Percentiles rank a stretch among this genome's conserved stretches.
Conservation (phyloP, 2,888 invertebrate genomes). For the Macaria liturata region DNA sequence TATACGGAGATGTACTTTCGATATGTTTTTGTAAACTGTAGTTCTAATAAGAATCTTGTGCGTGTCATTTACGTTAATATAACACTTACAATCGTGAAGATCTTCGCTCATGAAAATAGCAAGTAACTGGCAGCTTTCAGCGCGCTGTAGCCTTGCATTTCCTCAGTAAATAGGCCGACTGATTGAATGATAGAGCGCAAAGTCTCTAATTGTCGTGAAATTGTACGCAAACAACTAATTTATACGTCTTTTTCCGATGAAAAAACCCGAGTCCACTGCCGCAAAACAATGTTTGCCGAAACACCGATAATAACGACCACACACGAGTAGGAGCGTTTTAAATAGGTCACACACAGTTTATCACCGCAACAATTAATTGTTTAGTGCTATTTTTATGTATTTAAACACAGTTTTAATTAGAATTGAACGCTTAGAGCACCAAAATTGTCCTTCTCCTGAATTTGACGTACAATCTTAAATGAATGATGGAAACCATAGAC, state of each 20-base stretch:
- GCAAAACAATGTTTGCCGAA: constrained; percentile 31
- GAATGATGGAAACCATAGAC: too few species aligned
- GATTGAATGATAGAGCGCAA: constrained; percentile 12
- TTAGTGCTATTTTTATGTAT: constrained; percentile 28
- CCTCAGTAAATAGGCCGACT: constrained; percentile 7
- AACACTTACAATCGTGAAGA: constrained; percentile 25
- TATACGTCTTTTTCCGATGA: constrained; percentile 11
- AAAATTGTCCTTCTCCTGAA: constrained; percentile 49
- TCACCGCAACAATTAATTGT: constrained; percentile 28
- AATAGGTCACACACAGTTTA: constrained; percentile 25
- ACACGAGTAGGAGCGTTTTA: constrained; percentile 25
- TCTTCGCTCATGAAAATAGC: constrained; percentile 29
- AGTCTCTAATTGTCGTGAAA: constrained; percentile 24
- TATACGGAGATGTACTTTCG: neutral
- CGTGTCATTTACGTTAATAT: neutral
- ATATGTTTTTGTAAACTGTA: neutral
- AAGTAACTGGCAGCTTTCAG: constrained; percentile 8
- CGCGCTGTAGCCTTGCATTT: constrained; percentile 8
- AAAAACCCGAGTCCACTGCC: constrained; percentile 16
- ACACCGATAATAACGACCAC: constrained; percentile 20
- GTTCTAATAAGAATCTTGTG: constrained; percentile 16
- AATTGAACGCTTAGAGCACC: constrained; percentile 50
- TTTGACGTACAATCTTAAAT: constrained; percentile 43
- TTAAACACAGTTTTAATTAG: constrained; percentile 38
- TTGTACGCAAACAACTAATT: constrained; percentile 25